Base-by-base conservation (phyloP, 2,797 vertebrate species). In the Myotis findleyi region DNA sequence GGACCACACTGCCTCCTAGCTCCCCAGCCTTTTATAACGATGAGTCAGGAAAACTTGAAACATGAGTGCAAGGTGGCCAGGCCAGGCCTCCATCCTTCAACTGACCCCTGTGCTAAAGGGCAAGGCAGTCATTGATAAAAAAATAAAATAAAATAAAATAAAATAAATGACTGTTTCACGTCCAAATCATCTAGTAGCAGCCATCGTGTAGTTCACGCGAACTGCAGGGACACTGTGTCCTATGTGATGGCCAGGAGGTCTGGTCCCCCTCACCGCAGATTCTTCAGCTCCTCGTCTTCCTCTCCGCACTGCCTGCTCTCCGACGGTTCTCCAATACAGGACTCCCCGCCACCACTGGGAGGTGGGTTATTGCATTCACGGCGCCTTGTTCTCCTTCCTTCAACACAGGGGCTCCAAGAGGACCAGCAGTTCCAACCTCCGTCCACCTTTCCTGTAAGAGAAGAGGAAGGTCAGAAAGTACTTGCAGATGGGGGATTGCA, bases 371-470 rank as follows among this genome's bases (percentile, higher is more conserved):
- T 99, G 97, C 99, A 99, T 13, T 44, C 93, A 23, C 99, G 97
- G 25, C 87, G 98, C 94, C 99, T 99, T 53, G 98, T 98, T 97
- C 97, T 99, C 84, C 98, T 99, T 94, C 99, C 99, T 47, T 92
- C 94, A 77, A 98, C 98, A 95, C 99, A 99, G 75, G 98, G 49
- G 38, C 98, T 98, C 99, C 99, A 99, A 49, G 98, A 97, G 3
- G 99, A 99, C 99, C 99, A 99, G 97, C 99, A 99, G 96, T 97
- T 99, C 99, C 99, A 99, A 55, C 96, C 95, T 80, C 99, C 99
- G 82, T 99, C 98, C 62, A 99, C 97, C 89, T 98, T 98, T 27
- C 98, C 99, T 99, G 5, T 17, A 80, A 64, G 64, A 64, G 2
- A 71, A 95, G 87, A 87, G 23, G 38, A 9, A 53, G 53, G 72